Percentiles rank a stretch among this genome's conserved stretches.
phyloP scores from a whole-genome alignment of 2,797 vertebrate species.

The Megalops cyprinoides region DNA sequence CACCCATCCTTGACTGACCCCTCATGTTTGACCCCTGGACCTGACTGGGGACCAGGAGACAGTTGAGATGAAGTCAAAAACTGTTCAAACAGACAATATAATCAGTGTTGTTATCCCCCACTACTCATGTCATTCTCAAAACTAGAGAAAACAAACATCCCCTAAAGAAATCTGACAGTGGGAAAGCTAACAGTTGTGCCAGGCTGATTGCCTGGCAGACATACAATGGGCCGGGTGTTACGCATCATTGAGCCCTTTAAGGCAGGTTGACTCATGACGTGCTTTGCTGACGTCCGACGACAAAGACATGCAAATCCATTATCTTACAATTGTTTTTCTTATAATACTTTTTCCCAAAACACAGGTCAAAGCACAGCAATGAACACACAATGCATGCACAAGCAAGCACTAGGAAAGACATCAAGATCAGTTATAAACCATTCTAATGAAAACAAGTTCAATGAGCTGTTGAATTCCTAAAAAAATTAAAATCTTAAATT shows the following conservation, averaged over 20 bases:
- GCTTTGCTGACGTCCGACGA: constrained; percentile 48
- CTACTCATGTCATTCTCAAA: too few species aligned
- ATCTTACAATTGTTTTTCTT: neutral
- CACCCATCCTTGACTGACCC: neutral
- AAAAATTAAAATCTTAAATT: neutral
- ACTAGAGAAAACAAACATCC: constrained; percentile 47
- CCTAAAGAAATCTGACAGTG: constrained; percentile 24
- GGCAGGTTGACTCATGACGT: constrained; percentile 48
- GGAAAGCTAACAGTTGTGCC: constrained; percentile 23
- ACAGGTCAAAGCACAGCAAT: neutral
- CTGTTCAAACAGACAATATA: neutral
- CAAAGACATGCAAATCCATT: constrained; percentile 48
- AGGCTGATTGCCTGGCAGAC: constrained; percentile 29
- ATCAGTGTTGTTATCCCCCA: neutral
- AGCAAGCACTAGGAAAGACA: too few species aligned
- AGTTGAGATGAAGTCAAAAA: neutral
- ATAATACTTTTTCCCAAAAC: neutral
- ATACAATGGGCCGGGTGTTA: constrained; percentile 43
- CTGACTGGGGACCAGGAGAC: neutral
- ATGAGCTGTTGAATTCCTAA: neutral
- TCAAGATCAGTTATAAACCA: too few species aligned
- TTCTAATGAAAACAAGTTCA: too few species aligned
- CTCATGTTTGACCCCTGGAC: neutral
- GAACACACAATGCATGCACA: too few species aligned
- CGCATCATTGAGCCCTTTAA: constrained; percentile 35